These are phyloP conservation scores for Lepeophtheirus salmonis DNA, from an alignment of 1,140 invertebrate genomes.

Conservation along the genomic window DNA sequence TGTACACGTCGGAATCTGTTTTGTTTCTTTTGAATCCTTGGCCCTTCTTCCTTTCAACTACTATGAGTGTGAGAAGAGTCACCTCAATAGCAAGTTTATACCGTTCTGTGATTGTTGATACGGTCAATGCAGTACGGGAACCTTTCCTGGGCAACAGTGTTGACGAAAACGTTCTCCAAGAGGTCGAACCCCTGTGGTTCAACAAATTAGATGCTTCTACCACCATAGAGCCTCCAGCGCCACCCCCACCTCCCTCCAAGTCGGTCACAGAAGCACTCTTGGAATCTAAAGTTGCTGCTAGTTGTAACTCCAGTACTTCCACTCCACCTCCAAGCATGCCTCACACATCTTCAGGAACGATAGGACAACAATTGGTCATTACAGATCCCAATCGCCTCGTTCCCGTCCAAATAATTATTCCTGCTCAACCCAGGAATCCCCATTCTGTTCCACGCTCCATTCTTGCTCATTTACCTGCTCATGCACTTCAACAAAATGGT, in stretches of 20 bases:
- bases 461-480: conserved; percentile 15
- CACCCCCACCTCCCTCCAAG: neutral
- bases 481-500: conserved; percentile 11
- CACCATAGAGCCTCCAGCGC: conserved; percentile 45
- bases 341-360: neutral
- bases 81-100: conserved; percentile 41
- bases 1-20: too few relatives aligned
- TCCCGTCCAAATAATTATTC: conserved; percentile 41
- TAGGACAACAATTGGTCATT: conserved; percentile 13
- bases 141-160: conserved; percentile 90
- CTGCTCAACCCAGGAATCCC: conserved; percentile 28
- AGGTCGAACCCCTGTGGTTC: conserved; percentile 86
- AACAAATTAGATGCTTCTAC: conserved; percentile 65
- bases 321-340: neutral
- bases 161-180: conserved; percentile 86
- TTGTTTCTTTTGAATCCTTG: too few relatives aligned
- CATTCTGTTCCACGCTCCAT: conserved; percentile 5
- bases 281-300: neutral
- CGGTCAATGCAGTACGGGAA: conserved; percentile 74
- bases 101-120: conserved; percentile 87
- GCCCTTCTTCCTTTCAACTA: too few relatives aligned
- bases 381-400: conserved; percentile 36
- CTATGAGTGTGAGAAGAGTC: neutral
- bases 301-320: conserved; percentile 3
- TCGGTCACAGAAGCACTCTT: neutral